Base-by-base conservation (phyloP, 2,113 vertebrate genomes). In the Tragelaphus imberbis region DNA sequence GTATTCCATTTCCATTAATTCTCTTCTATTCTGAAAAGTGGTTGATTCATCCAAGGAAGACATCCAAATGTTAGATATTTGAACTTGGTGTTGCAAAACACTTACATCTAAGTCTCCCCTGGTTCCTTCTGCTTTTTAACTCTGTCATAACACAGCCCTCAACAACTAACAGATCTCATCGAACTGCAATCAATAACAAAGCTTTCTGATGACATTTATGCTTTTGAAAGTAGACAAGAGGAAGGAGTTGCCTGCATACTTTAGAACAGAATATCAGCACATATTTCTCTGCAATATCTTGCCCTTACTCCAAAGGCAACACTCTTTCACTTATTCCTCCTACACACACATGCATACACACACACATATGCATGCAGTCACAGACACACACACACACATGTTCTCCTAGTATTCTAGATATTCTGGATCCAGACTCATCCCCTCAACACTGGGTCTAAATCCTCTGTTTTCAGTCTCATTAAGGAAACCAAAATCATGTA, bases 181-280 rank as follows among this genome's bases (percentile, higher is more conserved):
- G 8, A 21, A 2, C 79, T 25, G 6, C 11, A 2, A 11, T 23
- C 21, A 25, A 1, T 1, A 9, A 6, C 0, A 6, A 56, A 40
- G 55, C 33, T 65, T n/a, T 21, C 63, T 30, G 47, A 28, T 59
- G 58, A 30, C 13, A 49, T 56, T 25, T 6, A 7, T 17, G 4
- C 33, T 23, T 85, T 40, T 28, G 40, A 49, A n/a, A 23, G 27
- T 7, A 12, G 58, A 33, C 36, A 63, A 49, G 6, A 82, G 30
- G 30, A 68, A 12, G 28, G 51, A 33, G 13, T 36, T 23, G 9
- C 33, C 0, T 0, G 21, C 3, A 13, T 15, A 6, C 14, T 59
- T 61, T 21, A 61, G 55, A 49, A 44, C 2, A 55, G 27, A 51
- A 9, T 21, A 1, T 33, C 44, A 17, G 61, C 58, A 75, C 23